phyloP scores from a whole-genome alignment of 2,888 invertebrate genomes.

The Dasysyrphus tricinctus region DNA sequence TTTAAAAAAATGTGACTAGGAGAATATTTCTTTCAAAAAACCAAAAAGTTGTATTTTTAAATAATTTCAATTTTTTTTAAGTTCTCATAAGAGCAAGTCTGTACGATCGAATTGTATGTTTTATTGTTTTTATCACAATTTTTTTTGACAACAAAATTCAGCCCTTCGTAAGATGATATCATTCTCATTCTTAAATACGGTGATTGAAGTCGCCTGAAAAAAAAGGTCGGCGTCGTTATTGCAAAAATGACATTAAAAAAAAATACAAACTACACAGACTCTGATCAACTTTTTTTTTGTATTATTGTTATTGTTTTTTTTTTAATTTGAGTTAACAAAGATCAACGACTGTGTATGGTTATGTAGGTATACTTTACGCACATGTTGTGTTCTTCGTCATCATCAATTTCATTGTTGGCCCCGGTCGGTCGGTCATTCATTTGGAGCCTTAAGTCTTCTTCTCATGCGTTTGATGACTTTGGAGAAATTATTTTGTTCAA shows the following conservation, averaged over 20 bases:
- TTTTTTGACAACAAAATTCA: not conserved
- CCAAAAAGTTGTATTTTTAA: too few species aligned
- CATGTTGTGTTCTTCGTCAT: constrained; percentile 45
- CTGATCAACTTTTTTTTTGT: constrained; percentile 36
- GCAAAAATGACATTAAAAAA: constrained; percentile 66
- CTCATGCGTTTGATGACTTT: constrained; percentile 36
- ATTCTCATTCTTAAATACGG: constrained; percentile 53
- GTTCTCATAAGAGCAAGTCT: not conserved
- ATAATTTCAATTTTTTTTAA: too few species aligned
- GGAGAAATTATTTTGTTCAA: constrained; percentile 51
- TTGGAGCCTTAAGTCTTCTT: constrained; percentile 14
- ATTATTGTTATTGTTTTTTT: constrained; percentile 33
- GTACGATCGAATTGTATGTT: not conserved
- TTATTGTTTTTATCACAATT: not conserved
- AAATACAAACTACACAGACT: constrained; percentile 46
- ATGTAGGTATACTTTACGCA: constrained; percentile 46
- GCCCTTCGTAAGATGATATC: constrained; percentile 66
- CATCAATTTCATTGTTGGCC: constrained; percentile 33
- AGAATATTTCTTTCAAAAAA: too few species aligned
- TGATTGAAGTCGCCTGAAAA: constrained; percentile 1
- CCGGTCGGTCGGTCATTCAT: not conserved
- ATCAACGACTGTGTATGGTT: constrained; percentile 62
- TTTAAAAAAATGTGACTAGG: too few species aligned
- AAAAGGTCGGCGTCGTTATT: constrained; percentile 52
- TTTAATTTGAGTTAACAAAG: constrained; percentile 68